phyloP scores from a whole-genome alignment of 2,113 vertebrate species.

The Corythornis vintsioides region DNA sequence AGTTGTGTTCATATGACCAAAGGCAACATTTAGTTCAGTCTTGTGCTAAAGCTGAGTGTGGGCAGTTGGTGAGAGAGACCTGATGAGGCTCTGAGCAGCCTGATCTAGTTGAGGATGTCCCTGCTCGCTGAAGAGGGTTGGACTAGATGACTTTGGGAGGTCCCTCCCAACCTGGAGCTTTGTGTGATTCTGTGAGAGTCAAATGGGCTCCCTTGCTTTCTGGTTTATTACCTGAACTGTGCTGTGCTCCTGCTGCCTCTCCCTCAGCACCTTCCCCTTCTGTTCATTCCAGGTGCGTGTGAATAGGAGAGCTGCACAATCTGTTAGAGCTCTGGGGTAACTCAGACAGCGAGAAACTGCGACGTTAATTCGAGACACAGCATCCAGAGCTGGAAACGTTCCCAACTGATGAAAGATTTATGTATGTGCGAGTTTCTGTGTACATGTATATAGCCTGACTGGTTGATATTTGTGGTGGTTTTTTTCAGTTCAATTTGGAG shows the following conservation, averaged over 20 bases:
- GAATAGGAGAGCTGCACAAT: background rate
- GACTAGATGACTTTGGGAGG: too few relatives aligned
- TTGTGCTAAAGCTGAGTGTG: background rate
- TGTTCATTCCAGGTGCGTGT: background rate
- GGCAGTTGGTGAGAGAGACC: background rate
- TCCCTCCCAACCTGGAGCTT: too few relatives aligned
- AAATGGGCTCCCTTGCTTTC: background rate
- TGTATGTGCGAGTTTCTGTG: background rate
- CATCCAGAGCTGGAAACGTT: background rate
- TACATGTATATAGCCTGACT: background rate
- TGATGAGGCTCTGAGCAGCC: too few relatives aligned
- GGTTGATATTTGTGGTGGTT: background rate
- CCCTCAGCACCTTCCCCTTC: background rate
- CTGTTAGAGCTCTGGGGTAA: background rate
- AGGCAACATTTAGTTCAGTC: background rate
- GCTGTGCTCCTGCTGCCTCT: background rate
- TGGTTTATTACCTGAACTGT: background rate
- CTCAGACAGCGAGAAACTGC: background rate
- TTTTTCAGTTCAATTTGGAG: background rate
- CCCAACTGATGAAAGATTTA: background rate
- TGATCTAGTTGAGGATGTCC: too few relatives aligned
- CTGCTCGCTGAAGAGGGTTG: too few relatives aligned
- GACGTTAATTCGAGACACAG: background rate
- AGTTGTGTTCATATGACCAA: background rate
- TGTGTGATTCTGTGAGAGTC: background rate